phyloP scores from a whole-genome alignment of 2,113 vertebrate species.

The Empidonax alnorum region DNA sequence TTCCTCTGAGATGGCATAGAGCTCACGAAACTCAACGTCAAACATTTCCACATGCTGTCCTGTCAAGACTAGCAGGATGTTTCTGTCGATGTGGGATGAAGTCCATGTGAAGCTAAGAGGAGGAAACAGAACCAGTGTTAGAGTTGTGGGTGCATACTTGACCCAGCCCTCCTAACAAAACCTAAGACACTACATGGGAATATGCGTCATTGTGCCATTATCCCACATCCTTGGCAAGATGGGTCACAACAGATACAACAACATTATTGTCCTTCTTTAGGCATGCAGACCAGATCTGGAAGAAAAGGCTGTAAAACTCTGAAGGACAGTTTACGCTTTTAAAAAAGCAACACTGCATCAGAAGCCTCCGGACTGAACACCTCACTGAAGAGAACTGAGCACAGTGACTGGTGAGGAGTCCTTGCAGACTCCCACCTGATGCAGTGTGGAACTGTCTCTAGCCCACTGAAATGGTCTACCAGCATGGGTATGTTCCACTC shows the following conservation, averaged over 20 bases:
- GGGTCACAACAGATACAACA: neutral
- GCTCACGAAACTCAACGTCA: slow-evolving; percentile 90
- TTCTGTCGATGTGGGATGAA: slow-evolving; percentile 89
- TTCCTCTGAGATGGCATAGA: slow-evolving; percentile 91
- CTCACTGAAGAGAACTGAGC: neutral
- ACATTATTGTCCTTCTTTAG: neutral
- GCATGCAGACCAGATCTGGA: neutral
- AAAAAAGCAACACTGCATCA: neutral
- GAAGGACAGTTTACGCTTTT: neutral
- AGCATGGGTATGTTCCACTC: neutral
- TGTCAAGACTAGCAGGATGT: slow-evolving; percentile 88
- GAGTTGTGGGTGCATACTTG: neutral
- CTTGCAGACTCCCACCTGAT: neutral
- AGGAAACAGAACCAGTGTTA: neutral
- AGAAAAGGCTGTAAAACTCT: neutral
- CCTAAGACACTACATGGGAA: neutral
- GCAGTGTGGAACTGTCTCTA: neutral
- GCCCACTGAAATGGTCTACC: neutral
- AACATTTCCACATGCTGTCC: slow-evolving; percentile 91
- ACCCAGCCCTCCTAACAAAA: neutral
- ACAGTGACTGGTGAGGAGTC: neutral
- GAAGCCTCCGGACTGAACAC: neutral
- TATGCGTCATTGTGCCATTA: neutral
- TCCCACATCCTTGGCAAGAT: neutral
- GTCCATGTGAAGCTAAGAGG: slow-evolving; percentile 89